phyloP scores from a whole-genome alignment of 1,140 invertebrate species.

The Hycleus phaleratus region DNA sequence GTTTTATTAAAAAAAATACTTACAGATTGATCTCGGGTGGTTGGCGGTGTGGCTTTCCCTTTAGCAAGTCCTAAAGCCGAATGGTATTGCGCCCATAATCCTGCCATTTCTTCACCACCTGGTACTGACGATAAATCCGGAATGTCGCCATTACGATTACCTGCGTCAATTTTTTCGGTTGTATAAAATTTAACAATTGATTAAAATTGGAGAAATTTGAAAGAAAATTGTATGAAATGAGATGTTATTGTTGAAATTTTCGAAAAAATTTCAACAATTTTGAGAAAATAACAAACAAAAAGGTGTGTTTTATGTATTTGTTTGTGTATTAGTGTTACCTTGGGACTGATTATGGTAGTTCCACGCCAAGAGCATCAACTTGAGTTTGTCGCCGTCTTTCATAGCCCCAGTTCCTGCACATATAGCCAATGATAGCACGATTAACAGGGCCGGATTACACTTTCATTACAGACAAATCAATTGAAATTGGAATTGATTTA shows the following conservation, averaged over 20 bases:
- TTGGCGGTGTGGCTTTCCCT: conserved; percentile 55
- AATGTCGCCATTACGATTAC: conserved; percentile 43
- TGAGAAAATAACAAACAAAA: conserved; percentile 1
- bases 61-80: conserved; percentile 54
- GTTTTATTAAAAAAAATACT: conserved; percentile 33
- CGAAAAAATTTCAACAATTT: background rate
- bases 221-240: background rate
- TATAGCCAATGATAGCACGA: conserved; percentile 33
- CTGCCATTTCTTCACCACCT: conserved; percentile 59
- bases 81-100: conserved; percentile 71
- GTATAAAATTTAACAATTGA: too few species aligned
- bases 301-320: conserved; percentile 5
- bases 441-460: conserved; percentile 34
- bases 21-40: conserved; percentile 51
- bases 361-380: conserved; percentile 76
- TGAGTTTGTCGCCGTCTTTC: conserved; percentile 77
- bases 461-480: background rate
- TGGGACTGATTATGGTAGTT: conserved; percentile 69
- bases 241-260: too few species aligned
- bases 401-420: conserved; percentile 44
- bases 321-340: conserved; percentile 43
- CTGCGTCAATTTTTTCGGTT: too few species aligned
- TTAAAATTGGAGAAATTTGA: background rate
- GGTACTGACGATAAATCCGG: conserved; percentile 42
- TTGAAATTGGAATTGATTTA: too few species aligned